Evolutionary conservation across 2,888 invertebrate species (phyloP).

Genomic region (Polia nebulosa): DNA sequence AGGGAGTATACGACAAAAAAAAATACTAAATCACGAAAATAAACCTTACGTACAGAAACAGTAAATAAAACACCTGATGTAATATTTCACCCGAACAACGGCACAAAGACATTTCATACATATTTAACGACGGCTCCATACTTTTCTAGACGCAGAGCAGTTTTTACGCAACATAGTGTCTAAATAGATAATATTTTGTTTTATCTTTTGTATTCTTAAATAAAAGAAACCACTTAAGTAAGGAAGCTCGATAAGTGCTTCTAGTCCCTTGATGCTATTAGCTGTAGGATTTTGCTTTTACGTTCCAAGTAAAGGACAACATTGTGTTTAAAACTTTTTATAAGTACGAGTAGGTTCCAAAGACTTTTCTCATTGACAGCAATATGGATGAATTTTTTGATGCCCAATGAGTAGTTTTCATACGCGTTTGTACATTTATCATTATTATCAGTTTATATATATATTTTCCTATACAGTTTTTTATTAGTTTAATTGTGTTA

Average conservation of each 20-base stretch:
- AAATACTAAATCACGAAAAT: slow-evolving; percentile 41
- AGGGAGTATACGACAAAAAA: slow-evolving; percentile 10
- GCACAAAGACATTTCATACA: slow-evolving; percentile 29
- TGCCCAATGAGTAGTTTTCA: too few species aligned
- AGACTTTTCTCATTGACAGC: too few species aligned
- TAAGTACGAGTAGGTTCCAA: too few species aligned
- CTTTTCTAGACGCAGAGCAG: not conserved
- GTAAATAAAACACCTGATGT: slow-evolving; percentile 50
- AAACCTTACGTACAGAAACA: slow-evolving; percentile 18
- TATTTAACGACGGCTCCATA: slow-evolving; percentile 39
- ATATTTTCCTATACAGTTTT: too few species aligned
- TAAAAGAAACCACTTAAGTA: slow-evolving; percentile 28
- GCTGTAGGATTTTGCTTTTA: slow-evolving; percentile 9
- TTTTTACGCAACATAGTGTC: slow-evolving; percentile 1
- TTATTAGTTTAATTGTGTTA: too few species aligned
- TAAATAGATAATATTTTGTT: slow-evolving; percentile 3
- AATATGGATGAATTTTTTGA: too few species aligned
- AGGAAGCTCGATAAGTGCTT: slow-evolving; percentile 34
- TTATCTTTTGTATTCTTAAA: slow-evolving; percentile 21
- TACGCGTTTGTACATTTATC: too few species aligned
- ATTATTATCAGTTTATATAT: too few species aligned
- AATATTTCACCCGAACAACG: slow-evolving; percentile 40
- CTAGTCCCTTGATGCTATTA: slow-evolving; percentile 15
- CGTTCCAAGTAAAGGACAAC: not conserved
- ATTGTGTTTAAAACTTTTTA: slow-evolving; percentile 8